Conservation (phyloP, 2,113 vertebrate genomes). For the Dicentrarchus labrax region DNA sequence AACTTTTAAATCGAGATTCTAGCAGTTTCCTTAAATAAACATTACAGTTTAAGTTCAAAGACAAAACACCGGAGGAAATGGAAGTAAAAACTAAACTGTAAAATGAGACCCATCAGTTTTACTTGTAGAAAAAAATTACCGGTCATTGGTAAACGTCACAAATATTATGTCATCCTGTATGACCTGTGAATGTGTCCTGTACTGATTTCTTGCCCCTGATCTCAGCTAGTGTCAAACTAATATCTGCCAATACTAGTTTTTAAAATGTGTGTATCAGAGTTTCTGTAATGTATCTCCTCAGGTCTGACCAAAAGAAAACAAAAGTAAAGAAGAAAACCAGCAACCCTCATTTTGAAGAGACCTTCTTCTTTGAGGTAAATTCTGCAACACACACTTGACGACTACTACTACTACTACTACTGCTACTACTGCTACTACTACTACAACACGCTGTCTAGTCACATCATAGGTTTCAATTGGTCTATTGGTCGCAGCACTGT, state of each 20-base stretch:
- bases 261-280: not conserved
- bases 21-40: not conserved
- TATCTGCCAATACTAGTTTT: not conserved
- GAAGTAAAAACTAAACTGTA: not conserved
- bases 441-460: not conserved
- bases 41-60: not conserved
- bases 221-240: too few relatives aligned
- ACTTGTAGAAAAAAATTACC: not conserved
- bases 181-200: too few relatives aligned
- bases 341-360: slow-evolving; percentile 97
- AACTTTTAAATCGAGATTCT: not conserved
- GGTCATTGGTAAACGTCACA: not conserved
- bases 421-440: too few relatives aligned
- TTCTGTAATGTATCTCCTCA: slow-evolving; percentile 73
- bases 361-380: slow-evolving; percentile 96
- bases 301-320: slow-evolving; percentile 98
- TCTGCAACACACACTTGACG: not conserved
- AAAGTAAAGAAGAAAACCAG: slow-evolving; percentile 99
- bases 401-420: too few relatives aligned
- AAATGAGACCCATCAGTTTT: not conserved
- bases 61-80: not conserved
- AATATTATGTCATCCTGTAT: too few relatives aligned
- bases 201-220: not conserved
- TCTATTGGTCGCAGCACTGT: not conserved
- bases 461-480: not conserved